phyloP scores from a whole-genome alignment of 2,888 invertebrate species.

The Agrotis exclamationis region DNA sequence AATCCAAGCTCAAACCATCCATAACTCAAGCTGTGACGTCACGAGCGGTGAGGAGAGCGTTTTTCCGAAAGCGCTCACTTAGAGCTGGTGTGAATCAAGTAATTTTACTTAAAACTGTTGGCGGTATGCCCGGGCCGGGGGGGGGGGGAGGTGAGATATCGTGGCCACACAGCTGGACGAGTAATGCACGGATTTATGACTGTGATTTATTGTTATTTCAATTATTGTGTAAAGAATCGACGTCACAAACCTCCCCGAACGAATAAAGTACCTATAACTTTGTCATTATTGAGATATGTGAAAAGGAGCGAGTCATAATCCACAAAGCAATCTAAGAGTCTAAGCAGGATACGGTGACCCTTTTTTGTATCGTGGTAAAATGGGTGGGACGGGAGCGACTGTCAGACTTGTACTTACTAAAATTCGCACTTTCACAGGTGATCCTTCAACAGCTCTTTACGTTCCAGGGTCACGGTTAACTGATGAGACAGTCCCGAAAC shows the following conservation, averaged over 20 bases:
- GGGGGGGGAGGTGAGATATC: constrained; percentile 44
- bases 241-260: background rate
- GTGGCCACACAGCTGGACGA: constrained; percentile 38
- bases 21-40: constrained; percentile 41
- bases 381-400: too few species aligned
- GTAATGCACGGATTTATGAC: background rate
- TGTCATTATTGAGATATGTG: background rate
- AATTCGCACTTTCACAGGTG: too few species aligned
- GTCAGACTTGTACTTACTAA: too few species aligned
- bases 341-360: too few species aligned
- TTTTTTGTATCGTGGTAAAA: too few species aligned
- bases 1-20: constrained; percentile 20
- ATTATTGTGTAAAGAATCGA: background rate
- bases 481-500: too few species aligned
- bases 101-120: constrained; percentile 50
- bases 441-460: too few species aligned
- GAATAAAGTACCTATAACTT: background rate
- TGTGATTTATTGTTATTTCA: background rate
- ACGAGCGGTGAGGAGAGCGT: constrained; percentile 21
- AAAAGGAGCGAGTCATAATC: background rate
- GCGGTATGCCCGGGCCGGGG: constrained; percentile 32
- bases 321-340: background rate
- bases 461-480: too few species aligned
- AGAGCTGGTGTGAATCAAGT: constrained; percentile 47
- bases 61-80: constrained; percentile 42